Base-by-base conservation (phyloP, 1,140 invertebrate species). In the Bombus sibiricus region DNA sequence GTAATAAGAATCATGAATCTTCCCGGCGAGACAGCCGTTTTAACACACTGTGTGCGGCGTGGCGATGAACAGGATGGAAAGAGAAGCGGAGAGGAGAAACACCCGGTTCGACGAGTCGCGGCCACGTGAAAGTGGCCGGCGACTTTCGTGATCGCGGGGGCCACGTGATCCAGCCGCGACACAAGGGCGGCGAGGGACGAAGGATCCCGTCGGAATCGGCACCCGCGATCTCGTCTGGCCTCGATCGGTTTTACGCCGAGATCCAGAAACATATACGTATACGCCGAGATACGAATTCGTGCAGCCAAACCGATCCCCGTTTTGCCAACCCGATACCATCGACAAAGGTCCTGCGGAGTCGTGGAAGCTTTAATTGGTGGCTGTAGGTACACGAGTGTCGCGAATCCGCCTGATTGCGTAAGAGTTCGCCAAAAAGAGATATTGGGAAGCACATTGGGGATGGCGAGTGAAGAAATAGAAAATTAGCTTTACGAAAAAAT, bases 71-170 rank as follows among this genome's bases (percentile, higher is more conserved):
- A 28, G 53, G 18, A 69, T 15, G 39, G 43, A 41, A 32, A 39
- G 69, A 10, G 4, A 18, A 62, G 37, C 25, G 59, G 37, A 25
- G 37, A 62, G 57, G 53, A 43, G 66, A 82, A 64, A 82, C 83
- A 88, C 47, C 86, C 73, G 89, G 87, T 88, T 83, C 77, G 87
- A 86, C 90, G 89, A 92, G 92, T 92, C 83, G 92, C 89, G 62
- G 91, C 92, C 89, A 91, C 91, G 92, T 93, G 92, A 93, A 93
- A 93, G 91, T 93, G 74, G 89, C 88, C 89, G 91, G 80, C 90
- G 84, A 91, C 90, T 93, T 92, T 93, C 92, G 86, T 92, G 88
- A 89, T 83, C 89, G 86, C 83, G 88, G 71, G 47, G 66, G 34
- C 89, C 89, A 90, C 83, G 83, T 81, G 83, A 85, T 72, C 68